A percentile compares a stretch with the other conserved stretches of the same genome.
Evolutionary conservation across 2,888 invertebrate species (phyloP).

Genomic region (Lasioglossum figueresi): DNA sequence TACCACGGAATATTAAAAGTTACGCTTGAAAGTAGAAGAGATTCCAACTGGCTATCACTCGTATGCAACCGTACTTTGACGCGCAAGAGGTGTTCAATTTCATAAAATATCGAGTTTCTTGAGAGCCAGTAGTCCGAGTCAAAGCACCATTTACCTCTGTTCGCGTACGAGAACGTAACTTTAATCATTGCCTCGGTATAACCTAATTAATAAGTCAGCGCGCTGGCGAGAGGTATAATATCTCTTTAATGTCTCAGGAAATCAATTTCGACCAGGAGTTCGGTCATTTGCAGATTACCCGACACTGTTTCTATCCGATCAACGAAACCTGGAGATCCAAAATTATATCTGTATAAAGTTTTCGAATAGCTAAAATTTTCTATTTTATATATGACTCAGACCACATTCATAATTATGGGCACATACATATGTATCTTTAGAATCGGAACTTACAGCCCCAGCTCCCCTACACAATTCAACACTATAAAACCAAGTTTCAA

Average conservation of each 20-base stretch:
- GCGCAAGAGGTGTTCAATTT: constrained; percentile 4
- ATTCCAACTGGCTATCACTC: not conserved
- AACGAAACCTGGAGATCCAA: not conserved
- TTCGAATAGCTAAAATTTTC: too few species aligned
- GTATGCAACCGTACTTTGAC: not conserved
- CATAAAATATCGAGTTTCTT: constrained; percentile 13
- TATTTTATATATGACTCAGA: too few species aligned
- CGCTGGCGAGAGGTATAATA: not conserved
- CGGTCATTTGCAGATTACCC: not conserved
- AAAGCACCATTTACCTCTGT: constrained; percentile 14
- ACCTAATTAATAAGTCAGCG: constrained; percentile 8
- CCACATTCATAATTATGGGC: too few species aligned
- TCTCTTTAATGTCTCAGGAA: not conserved
- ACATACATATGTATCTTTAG: too few species aligned
- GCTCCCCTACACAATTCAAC: too few species aligned
- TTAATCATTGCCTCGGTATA: constrained; percentile 4
- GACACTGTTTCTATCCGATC: not conserved
- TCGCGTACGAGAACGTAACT: not conserved
- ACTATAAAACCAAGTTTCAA: too few species aligned
- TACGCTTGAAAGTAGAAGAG: not conserved
- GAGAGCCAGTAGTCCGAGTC: not conserved
- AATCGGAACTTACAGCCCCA: too few species aligned
- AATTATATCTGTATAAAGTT: not conserved
- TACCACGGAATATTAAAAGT: not conserved
- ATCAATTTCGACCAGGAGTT: not conserved